phyloP scores from a whole-genome alignment of 2,113 vertebrate species.

The Noctilio leporinus region DNA sequence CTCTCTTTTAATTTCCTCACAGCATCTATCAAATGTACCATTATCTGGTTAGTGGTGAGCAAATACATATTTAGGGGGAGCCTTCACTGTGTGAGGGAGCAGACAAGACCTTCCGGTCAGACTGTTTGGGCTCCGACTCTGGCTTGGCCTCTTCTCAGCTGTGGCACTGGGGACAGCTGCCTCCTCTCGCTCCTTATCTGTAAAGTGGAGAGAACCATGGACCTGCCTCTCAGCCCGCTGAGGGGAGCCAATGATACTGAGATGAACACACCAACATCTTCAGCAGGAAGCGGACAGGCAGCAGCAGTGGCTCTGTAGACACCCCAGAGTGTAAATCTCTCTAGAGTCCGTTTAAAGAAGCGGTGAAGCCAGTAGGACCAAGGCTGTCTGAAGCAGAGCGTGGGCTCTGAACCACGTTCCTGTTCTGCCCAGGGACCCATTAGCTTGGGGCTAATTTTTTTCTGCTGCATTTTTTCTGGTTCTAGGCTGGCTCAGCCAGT shows the following conservation, averaged over 20 bases:
- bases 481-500: neutral
- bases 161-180: neutral
- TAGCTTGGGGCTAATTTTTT: neutral
- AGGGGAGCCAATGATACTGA: neutral
- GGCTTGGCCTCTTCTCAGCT: neutral
- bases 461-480: neutral
- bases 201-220: neutral
- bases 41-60: neutral
- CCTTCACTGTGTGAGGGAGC: accelerated
- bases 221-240: neutral
- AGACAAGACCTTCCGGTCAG: neutral
- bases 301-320: accelerated
- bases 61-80: neutral
- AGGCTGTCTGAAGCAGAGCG: neutral
- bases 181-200: neutral
- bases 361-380: neutral
- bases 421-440: neutral
- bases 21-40: neutral
- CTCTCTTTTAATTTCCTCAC: neutral
- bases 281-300: accelerated
- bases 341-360: neutral
- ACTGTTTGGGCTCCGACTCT: neutral
- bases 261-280: accelerated
- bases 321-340: too few relatives aligned
- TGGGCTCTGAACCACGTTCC: neutral